Evolutionary conservation across 2,888 invertebrate species (phyloP), one percentile per base, ranked within the genome.

Genomic region (Mantis religiosa): DNA sequence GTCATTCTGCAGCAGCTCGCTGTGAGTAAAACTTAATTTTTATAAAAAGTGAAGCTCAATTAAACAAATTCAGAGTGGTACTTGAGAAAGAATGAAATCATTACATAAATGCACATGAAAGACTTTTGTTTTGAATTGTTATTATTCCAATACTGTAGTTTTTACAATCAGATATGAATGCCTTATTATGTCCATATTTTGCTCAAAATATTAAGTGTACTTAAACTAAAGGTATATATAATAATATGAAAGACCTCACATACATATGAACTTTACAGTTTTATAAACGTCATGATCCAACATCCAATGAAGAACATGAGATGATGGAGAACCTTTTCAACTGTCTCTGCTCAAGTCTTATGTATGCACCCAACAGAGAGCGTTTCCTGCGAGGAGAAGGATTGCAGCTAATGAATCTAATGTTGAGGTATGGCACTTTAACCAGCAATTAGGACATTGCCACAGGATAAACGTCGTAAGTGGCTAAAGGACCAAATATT

Each of bases 261-360:
- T 12, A 41, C 12, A 12, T 41, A 12, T 41, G 12, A 41, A 41
- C 41, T 41, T 41, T 88, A 15, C 92, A 97, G 97, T 97, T 97
- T 92, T 99, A 98, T 94, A 99, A 99, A 93, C 95, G 98, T 27
- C 98, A 99, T 92, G 99, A 99, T 94, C 99, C 99, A 0, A 94
- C 95, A 88, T 96, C 96, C 88, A 96, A 96, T 3, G 99, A 99
- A 93, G 99, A 99, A 93, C 97, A 98, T 92, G 99, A 99, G 93
- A 97, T 98, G 92, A 99, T 99, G 99, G 99, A 99, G 93, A 99
- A 99, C 93, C 94, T 99, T 91, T 99, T 99, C 93, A 98, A 99
- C 93, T 96, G 97, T 89, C 94, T 99, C 90, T 99, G 99, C 93
- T 99, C 99, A 88, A 96, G 98, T 89, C 94, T 99, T 89, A 97